Evolutionary conservation across 2,797 vertebrate genomes (phyloP), one percentile per base, ranked within the genome.

Genomic region (Acipenser transmontanus): DNA sequence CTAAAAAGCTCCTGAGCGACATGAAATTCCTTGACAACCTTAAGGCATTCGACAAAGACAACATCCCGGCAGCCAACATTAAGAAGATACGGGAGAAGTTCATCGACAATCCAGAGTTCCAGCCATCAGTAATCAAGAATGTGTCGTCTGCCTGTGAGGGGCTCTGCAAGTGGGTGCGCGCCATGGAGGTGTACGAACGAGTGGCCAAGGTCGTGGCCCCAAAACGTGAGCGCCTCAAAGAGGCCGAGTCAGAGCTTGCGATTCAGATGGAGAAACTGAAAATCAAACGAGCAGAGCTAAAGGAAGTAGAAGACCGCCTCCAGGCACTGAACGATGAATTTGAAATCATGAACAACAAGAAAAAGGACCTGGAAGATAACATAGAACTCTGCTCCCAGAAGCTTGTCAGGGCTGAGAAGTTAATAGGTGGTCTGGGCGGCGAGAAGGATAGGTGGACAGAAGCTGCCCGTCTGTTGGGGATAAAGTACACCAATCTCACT

Each of bases 401-500:
- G 76, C 79, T 95, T 0, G 65, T 91, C 68, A 83, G 94, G 65
- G 95, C 95, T 47, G 93, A 98, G 57, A 92, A 95, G 74, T 80
- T 97, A 61, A 98, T 98, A 1, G 90, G 91, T 52, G 96, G 94
- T n/a, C 89, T 98, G 57, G 94, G 95, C 10, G 96, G 94, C 8
- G 95, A 98, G 81, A 98, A 97, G 77, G 89, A 95, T 49, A 84
- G 95, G 47, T 98, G 96, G 96, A 96, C 91, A 1, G 94, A 96
- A 72, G 93, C 93, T 0, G 92, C 93, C 2, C 77, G 79, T 12
- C 74, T 84, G 8, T 81, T 98, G 5, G 87, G 81, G 4, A 74
- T 89, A 56, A 84, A 79, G 81, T 95, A 97, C 62, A 80, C 56
- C 59, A 93, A 95, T 68, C 89, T 98, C 10, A 93, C 91, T 0